These are phyloP conservation scores for cat (Felis catus) DNA, from an alignment of 2,113 vertebrate species.

Conservation along the genomic window F.catus_Fca126_mat1.0 CM031411.1:19406001-19406500, in stretches of 20 bases:
- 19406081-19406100: background rate
- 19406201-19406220: background rate
- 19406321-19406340: background rate
- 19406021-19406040: background rate
- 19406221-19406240: background rate
- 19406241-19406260: background rate
- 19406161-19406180: background rate
- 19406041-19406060: background rate
- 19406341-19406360: background rate
- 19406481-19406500: background rate
- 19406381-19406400: background rate
- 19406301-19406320: background rate
- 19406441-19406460: background rate
- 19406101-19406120: background rate
- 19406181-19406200: background rate
- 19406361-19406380: background rate
- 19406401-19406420: background rate
- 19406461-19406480: constrained; percentile 22
- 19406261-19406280: background rate
- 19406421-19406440: background rate
- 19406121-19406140: constrained; percentile 41
- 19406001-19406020: background rate
- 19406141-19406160: background rate
- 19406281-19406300: background rate
- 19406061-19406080: background rate